Evolutionary conservation across 2,113 vertebrate species (phyloP).

Genomic region (Cepphus grylle): DNA sequence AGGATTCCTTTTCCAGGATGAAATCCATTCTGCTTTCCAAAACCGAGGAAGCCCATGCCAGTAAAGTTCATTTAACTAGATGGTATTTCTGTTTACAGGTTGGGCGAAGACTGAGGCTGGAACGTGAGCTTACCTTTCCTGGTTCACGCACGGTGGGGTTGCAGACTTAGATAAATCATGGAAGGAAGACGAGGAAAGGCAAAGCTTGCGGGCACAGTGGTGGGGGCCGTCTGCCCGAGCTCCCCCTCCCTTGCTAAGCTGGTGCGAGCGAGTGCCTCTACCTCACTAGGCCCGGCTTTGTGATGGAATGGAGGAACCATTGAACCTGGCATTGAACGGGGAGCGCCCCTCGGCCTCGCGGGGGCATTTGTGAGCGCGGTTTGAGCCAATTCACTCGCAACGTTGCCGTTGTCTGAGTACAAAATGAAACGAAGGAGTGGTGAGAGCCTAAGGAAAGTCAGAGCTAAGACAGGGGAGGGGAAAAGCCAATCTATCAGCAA

Average conservation of each 20-base stretch:
- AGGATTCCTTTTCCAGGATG: background rate
- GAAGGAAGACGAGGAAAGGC: background rate
- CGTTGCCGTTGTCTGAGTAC: background rate
- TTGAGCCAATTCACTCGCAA: background rate
- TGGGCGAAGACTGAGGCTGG: background rate
- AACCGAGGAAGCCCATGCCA: background rate
- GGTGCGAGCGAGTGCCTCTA: background rate
- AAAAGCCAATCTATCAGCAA: background rate
- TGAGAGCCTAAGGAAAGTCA: background rate
- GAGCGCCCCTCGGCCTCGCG: fast-evolving
- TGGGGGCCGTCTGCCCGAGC: fast-evolving
- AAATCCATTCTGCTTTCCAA: background rate
- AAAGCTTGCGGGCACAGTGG: background rate
- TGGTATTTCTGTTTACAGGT: background rate
- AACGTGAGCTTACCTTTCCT: background rate
- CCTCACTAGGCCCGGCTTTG: background rate
- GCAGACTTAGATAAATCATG: background rate
- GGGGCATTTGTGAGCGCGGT: background rate
- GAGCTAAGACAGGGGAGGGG: background rate
- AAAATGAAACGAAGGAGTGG: background rate
- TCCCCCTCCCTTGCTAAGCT: background rate
- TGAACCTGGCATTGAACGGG: too few species aligned
- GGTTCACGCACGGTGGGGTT: background rate
- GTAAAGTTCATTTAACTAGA: background rate
- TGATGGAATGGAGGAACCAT: background rate